Conservation (phyloP, 2,113 vertebrate genomes). For the Desmodus rotundus region DNA sequence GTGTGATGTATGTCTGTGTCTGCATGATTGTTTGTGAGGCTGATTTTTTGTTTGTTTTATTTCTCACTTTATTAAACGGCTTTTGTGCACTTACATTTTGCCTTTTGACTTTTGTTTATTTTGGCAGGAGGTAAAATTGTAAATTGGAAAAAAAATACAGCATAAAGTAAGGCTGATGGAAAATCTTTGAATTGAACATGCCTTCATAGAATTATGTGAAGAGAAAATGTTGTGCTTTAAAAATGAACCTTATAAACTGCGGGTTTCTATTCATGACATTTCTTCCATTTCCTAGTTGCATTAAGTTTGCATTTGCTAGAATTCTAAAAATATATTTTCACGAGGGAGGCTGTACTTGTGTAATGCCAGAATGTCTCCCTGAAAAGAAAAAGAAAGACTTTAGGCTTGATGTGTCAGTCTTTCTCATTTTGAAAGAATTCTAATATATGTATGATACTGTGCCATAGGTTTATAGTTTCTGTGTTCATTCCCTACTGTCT, state of each 20-base stretch:
- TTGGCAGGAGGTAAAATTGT: neutral
- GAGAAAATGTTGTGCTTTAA: neutral
- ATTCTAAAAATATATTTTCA: neutral
- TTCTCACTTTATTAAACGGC: neutral
- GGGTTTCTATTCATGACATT: neutral
- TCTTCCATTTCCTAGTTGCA: neutral
- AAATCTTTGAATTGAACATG: neutral
- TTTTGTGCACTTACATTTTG: neutral
- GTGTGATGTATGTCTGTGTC: neutral
- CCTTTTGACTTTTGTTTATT: neutral
- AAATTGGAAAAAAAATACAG: neutral
- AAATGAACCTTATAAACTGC: neutral
- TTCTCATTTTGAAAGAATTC: neutral
- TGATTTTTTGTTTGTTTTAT: slow-evolving; percentile 1
- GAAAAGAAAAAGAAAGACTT: neutral
- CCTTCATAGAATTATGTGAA: neutral
- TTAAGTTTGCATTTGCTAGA: neutral
- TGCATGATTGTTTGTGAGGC: neutral
- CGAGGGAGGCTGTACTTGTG: neutral
- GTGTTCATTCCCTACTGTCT: neutral
- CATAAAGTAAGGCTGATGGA: neutral
- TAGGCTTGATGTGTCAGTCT: neutral
- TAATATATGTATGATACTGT: neutral
- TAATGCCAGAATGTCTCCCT: neutral
- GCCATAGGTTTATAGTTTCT: neutral